Conservation (phyloP, 2,888 invertebrate genomes). For the Limenitis camilla region DNA sequence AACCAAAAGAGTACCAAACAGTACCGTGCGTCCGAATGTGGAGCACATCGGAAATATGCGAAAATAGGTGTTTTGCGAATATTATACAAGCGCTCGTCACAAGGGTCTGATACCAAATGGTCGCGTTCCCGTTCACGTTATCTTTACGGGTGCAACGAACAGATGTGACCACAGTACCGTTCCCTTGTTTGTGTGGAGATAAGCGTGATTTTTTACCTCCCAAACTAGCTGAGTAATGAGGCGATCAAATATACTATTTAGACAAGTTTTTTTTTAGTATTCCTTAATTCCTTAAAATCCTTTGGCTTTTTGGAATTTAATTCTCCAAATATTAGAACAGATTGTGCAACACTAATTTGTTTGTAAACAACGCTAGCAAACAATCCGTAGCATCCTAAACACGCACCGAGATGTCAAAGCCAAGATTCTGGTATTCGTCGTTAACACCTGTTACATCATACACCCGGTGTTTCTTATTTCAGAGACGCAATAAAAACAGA, state of each 20-base stretch:
- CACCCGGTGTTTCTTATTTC: constrained; percentile 5
- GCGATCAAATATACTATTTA: constrained; percentile 57
- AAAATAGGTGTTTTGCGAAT: constrained; percentile 49
- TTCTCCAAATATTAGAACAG: too few species aligned
- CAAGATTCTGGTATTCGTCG: constrained; percentile 13
- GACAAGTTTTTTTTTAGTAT: constrained; percentile 54
- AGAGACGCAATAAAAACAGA: too few species aligned
- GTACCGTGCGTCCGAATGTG: constrained; percentile 70
- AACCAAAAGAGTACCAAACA: constrained; percentile 64
- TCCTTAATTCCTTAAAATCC: too few species aligned
- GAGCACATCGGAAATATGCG: constrained; percentile 71
- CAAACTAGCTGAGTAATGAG: constrained; percentile 65
- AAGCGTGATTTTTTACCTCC: constrained; percentile 73
- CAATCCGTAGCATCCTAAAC: constrained; percentile 38
- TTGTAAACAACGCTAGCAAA: constrained; percentile 56
- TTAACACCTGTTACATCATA: constrained; percentile 2
- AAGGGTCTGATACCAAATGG: constrained; percentile 61
- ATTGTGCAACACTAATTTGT: constrained; percentile 43
- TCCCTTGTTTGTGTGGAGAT: constrained; percentile 62
- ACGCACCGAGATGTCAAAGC: constrained; percentile 50
- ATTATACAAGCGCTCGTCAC: constrained; percentile 41
- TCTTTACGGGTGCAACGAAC: constrained; percentile 74
- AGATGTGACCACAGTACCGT: constrained; percentile 68
- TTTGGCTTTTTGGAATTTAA: too few species aligned
- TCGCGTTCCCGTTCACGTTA: constrained; percentile 65